Conservation (phyloP, 2,797 vertebrate genomes). For the Macropodus opercularis region DNA sequence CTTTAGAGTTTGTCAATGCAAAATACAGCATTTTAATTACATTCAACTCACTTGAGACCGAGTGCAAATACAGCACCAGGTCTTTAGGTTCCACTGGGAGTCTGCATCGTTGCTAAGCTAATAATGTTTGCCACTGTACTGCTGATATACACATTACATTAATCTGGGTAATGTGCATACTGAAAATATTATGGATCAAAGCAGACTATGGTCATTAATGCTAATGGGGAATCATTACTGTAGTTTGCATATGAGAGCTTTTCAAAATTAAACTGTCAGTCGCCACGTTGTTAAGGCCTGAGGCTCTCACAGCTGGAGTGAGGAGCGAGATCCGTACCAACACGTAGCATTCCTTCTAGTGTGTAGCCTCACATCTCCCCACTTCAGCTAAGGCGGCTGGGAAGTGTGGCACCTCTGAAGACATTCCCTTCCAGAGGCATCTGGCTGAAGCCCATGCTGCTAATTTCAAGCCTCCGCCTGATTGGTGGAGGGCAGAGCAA, state of each 20-base stretch:
- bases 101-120: conserved; percentile 51
- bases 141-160: conserved; percentile 60
- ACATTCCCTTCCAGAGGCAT: no score
- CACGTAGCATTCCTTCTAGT: background rate
- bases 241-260: conserved; percentile 49
- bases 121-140: conserved; percentile 65
- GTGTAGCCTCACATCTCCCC: background rate
- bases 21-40: conserved; percentile 76
- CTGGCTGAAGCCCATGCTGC: no score
- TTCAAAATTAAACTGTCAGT: conserved; percentile 53
- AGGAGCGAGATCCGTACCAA: background rate
- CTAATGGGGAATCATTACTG: conserved; percentile 57
- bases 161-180: conserved; percentile 60
- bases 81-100: conserved; percentile 46
- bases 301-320: conserved; percentile 25
- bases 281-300: conserved; percentile 12
- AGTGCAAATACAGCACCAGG: conserved; percentile 50
- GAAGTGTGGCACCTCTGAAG: no score
- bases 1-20: conserved; percentile 59
- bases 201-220: conserved; percentile 58
- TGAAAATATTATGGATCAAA: conserved; percentile 64
- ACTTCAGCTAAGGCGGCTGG: background rate
- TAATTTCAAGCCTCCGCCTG: no score
- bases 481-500: no score
- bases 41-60: conserved; percentile 48